Conservation (phyloP, 1,140 invertebrate species). For the Saxidomus purpurata region DNA sequence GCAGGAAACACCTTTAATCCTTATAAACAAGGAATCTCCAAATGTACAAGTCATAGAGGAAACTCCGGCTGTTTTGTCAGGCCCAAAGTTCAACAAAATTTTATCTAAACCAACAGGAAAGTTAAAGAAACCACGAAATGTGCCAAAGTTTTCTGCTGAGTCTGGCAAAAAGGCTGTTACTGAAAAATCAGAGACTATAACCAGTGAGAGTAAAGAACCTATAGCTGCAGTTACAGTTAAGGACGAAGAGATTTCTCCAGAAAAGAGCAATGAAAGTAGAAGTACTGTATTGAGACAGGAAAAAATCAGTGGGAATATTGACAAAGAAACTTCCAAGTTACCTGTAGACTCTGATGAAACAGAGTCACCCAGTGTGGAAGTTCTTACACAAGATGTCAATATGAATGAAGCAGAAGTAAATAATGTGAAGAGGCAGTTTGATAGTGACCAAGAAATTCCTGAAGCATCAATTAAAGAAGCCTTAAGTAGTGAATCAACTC, state of each 20-base stretch:
- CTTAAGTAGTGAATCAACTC: not conserved
- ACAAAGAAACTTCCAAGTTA: not conserved
- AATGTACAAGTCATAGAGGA: constrained; percentile 31
- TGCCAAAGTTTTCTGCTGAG: not conserved
- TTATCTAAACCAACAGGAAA: not conserved
- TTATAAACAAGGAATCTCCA: not conserved
- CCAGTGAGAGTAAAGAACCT: no score
- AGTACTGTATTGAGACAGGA: no score
- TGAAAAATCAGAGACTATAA: not conserved
- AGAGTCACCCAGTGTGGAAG: not conserved
- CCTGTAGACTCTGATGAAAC: not conserved
- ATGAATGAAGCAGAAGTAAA: not conserved
- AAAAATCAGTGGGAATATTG: not conserved
- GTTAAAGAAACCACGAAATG: not conserved
- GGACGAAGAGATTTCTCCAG: not conserved
- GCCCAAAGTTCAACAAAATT: constrained; percentile 39
- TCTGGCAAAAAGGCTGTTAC: not conserved
- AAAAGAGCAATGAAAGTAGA: not conserved
- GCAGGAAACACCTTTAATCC: constrained; percentile 17
- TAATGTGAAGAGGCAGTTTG: not conserved
- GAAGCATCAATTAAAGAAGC: not conserved
- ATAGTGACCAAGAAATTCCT: not conserved
- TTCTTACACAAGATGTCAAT: not conserved
- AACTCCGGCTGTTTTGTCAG: constrained; percentile 35
- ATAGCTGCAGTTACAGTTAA: no score